Conservation (phyloP, 2,113 vertebrate genomes). For the Vulpes lagopus region DNA sequence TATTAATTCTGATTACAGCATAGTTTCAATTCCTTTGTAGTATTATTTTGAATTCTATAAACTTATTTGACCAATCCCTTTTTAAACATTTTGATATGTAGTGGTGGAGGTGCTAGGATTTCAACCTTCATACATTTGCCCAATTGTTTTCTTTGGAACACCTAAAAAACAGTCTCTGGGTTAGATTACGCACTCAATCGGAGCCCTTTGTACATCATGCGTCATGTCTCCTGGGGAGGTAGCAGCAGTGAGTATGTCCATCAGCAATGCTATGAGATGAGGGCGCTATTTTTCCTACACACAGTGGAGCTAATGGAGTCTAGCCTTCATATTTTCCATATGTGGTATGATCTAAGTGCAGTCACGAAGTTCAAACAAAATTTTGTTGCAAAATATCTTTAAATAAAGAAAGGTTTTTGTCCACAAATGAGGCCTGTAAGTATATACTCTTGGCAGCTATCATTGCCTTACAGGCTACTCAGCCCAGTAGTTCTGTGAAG, state of each 20-base stretch:
- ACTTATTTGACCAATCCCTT: neutral
- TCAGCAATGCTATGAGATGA: rapidly evolving
- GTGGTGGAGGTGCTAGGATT: neutral
- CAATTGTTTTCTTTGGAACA: neutral
- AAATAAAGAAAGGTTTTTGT: no score
- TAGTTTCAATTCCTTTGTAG: neutral
- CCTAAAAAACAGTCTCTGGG: neutral
- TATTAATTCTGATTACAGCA: neutral
- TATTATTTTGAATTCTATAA: neutral
- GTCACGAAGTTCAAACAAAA: neutral
- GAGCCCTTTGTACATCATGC: no score
- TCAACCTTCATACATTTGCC: neutral
- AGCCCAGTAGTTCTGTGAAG: neutral
- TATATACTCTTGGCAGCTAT: rapidly evolving
- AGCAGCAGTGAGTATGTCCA: rapidly evolving
- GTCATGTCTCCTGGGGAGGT: neutral
- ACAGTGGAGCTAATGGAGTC: neutral
- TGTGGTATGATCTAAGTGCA: rapidly evolving
- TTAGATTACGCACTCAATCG: neutral
- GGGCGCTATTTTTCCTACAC: rapidly evolving
- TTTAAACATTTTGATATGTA: neutral
- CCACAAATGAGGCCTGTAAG: no score
- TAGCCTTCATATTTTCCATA: neutral
- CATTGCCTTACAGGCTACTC: neutral
- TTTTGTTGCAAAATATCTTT: no score